Evolutionary conservation across 2,113 vertebrate species (phyloP).

Genomic region (Hypocryptadius cinnamomeus): DNA sequence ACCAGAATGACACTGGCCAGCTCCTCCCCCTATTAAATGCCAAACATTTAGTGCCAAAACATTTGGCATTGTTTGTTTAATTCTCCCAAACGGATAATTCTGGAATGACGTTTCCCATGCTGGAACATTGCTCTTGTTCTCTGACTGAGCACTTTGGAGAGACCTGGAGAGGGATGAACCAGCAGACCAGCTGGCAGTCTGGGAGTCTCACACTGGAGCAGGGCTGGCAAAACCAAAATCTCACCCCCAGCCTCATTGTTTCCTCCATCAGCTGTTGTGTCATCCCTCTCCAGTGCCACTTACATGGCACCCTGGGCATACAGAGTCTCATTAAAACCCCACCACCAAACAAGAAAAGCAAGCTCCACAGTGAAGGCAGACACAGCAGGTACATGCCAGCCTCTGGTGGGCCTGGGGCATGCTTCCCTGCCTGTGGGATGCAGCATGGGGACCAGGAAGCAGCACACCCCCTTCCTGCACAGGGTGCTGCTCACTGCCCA

Average conservation of each 20-base stretch:
- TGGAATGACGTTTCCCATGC: neutral
- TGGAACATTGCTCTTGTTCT: neutral
- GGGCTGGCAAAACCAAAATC: neutral
- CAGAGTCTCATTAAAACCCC: neutral
- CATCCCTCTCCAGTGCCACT: neutral
- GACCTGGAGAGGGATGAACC: neutral
- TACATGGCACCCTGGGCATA: fast-evolving
- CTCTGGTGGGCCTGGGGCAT: fast-evolving
- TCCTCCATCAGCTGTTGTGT: neutral
- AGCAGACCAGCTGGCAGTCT: neutral
- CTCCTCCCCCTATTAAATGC: neutral
- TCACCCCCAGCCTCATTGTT: neutral
- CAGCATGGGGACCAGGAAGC: fast-evolving
- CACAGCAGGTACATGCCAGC: fast-evolving
- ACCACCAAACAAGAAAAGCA: neutral
- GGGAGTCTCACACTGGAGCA: neutral
- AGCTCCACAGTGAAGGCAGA: neutral
- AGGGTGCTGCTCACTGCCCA: neutral
- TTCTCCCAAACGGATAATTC: neutral
- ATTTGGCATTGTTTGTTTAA: neutral
- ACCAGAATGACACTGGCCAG: neutral
- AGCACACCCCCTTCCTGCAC: neutral
- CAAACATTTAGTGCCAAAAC: neutral
- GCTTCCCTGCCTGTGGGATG: neutral
- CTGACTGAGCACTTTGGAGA: neutral